A percentile compares a stretch with the other conserved stretches of the same genome.
Conservation (phyloP, 1,140 invertebrate genomes). For the Papilio xuthus region DNA sequence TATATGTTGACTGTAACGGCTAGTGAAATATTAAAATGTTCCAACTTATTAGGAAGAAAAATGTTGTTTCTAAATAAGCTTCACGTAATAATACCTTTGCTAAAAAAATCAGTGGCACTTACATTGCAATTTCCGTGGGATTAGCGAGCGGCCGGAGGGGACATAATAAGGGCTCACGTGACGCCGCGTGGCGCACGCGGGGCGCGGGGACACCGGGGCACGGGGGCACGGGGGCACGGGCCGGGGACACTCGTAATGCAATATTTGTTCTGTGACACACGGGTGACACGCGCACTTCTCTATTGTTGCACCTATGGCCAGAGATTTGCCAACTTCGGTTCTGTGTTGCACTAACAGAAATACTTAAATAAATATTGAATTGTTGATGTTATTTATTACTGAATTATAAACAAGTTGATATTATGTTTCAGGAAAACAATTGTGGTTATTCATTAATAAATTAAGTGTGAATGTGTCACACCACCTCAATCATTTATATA, state of each 20-base stretch:
- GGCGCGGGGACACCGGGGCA: conserved; percentile 40
- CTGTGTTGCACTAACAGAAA: conserved; percentile 5
- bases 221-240: conserved; percentile 39
- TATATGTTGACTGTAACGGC: background rate
- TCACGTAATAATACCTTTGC: conserved; percentile 23
- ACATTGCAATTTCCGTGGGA: conserved; percentile 59
- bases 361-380: no score
- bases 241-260: conserved; percentile 61
- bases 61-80: conserved; percentile 6
- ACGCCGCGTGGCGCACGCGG: conserved; percentile 44
- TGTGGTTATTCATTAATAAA: no score
- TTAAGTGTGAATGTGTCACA: no score
- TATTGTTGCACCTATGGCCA: conserved; percentile 68
- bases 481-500: no score
- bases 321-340: conserved; percentile 51
- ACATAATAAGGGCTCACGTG: conserved; percentile 47
- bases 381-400: background rate
- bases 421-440: background rate
- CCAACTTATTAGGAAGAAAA: background rate
- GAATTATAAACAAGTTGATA: no score
- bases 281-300: conserved; percentile 68
- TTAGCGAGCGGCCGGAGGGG: conserved; percentile 50
- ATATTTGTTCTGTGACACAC: conserved; percentile 78
- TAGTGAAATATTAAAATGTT: background rate
- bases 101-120: conserved; percentile 62